Evolutionary conservation across 2,888 invertebrate genomes (phyloP).

Genomic region (Dendrolimus pini): DNA sequence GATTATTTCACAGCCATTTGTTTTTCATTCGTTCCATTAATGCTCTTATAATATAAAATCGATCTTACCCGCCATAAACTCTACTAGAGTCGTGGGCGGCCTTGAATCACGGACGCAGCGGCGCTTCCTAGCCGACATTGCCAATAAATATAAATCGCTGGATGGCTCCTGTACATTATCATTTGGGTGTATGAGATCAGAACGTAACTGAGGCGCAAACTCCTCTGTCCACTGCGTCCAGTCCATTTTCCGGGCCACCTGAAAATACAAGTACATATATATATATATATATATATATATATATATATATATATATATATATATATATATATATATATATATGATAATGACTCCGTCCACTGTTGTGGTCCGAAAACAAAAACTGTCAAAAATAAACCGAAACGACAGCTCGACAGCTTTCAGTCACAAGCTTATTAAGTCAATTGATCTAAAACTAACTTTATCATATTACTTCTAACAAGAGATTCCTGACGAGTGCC

Average conservation of each 20-base stretch:
- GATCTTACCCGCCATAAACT: constrained; percentile 40
- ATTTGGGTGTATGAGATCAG: constrained; percentile 84
- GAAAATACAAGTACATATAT: neutral
- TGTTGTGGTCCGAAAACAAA: too few species aligned
- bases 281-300: neutral
- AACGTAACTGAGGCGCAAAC: constrained; percentile 93
- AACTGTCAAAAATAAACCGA: too few species aligned
- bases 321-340: constrained; percentile 1
- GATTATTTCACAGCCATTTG: too few species aligned
- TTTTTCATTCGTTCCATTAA: too few species aligned
- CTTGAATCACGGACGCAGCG: constrained; percentile 77
- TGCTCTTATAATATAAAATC: too few species aligned
- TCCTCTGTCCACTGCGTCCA: constrained; percentile 50
- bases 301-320: too few species aligned
- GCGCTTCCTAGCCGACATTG: constrained; percentile 92
- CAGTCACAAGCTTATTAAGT: too few species aligned
- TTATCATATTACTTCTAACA: too few species aligned
- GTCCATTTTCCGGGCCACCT: constrained; percentile 64
- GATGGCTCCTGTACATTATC: constrained; percentile 76
- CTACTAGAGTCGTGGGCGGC: constrained; percentile 41
- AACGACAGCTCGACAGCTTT: too few species aligned
- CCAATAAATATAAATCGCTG: constrained; percentile 93
- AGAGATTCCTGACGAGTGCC: too few species aligned
- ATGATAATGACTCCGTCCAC: neutral
- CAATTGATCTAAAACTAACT: too few species aligned